These are phyloP conservation scores for Ennomos fuscantarius DNA, from an alignment of 2,888 invertebrate species.

Conservation along the genomic window DNA sequence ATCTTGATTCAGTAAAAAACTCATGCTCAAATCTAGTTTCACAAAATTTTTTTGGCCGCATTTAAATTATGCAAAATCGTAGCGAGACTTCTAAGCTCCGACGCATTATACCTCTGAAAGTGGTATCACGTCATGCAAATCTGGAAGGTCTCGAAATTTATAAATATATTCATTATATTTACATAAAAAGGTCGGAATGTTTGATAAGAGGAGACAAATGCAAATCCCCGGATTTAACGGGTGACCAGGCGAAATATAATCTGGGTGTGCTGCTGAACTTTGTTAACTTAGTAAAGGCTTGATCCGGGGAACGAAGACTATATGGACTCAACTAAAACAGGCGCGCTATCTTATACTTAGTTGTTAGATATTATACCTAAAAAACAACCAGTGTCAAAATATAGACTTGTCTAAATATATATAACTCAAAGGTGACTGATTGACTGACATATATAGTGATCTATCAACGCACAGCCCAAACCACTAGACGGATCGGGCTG, in stretches of 20 bases:
- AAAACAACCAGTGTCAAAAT: no score
- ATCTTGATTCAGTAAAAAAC: no score
- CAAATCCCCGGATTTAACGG: conserved; percentile 42
- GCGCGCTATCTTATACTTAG: no score
- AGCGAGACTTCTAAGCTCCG: conserved; percentile 10
- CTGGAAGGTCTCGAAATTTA: conserved; percentile 29
- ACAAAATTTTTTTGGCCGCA: not conserved
- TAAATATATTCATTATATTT: conserved; percentile 43
- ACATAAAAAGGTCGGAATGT: conserved; percentile 43
- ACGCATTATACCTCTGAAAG: conserved; percentile 19
- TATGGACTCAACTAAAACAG: no score
- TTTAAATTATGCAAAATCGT: conserved; percentile 27
- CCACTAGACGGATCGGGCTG: no score
- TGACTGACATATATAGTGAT: no score
- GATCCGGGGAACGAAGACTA: no score
- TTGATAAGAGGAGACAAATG: conserved; percentile 42
- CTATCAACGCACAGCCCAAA: no score
- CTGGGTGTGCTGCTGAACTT: conserved; percentile 5
- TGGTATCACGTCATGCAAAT: conserved; percentile 32
- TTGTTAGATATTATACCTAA: no score
- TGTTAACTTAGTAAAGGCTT: not conserved
- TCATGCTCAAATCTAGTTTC: no score
- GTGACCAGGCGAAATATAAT: conserved; percentile 35
- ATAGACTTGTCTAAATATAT: no score
- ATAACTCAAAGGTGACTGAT: no score